phyloP scores from a whole-genome alignment of 2,113 vertebrate genomes.

The Chloroceryle aenea region DNA sequence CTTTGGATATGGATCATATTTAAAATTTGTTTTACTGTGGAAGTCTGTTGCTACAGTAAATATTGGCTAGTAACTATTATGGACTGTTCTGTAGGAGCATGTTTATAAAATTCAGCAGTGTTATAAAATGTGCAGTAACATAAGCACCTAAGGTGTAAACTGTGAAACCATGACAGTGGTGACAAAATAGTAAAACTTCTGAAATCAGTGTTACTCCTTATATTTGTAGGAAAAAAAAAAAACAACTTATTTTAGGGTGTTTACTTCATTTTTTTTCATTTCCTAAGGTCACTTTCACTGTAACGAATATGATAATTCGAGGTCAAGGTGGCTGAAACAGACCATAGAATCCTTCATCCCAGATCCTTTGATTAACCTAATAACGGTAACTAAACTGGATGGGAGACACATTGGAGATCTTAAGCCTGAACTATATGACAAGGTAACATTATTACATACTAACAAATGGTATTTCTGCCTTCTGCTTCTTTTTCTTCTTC shows the following conservation, averaged over 20 bases:
- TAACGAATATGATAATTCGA: constrained; percentile 86
- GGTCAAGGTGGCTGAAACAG: constrained; percentile 79
- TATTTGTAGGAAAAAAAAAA: background rate
- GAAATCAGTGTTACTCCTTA: background rate
- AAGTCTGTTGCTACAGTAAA: background rate
- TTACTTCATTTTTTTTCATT: background rate
- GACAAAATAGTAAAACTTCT: background rate
- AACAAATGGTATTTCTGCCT: background rate
- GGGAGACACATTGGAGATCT: constrained; percentile 82
- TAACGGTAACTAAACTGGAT: constrained; percentile 83
- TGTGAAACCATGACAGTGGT: accelerated
- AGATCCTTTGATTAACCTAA: constrained; percentile 62
- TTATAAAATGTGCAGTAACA: background rate
- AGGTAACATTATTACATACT: constrained; percentile 57
- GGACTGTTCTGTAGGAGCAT: background rate
- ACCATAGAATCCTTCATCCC: constrained; percentile 94
- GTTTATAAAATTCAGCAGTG: background rate
- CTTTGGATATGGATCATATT: background rate
- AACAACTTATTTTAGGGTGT: background rate
- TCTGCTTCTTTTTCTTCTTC: background rate
- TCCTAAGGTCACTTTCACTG: constrained; percentile 85
- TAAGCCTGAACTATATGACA: constrained; percentile 82
- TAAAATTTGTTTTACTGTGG: background rate
- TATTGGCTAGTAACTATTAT: background rate
- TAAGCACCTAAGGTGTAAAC: background rate